Evolutionary conservation across 2,888 invertebrate species (phyloP).

Genomic region (Arctia plantaginis): DNA sequence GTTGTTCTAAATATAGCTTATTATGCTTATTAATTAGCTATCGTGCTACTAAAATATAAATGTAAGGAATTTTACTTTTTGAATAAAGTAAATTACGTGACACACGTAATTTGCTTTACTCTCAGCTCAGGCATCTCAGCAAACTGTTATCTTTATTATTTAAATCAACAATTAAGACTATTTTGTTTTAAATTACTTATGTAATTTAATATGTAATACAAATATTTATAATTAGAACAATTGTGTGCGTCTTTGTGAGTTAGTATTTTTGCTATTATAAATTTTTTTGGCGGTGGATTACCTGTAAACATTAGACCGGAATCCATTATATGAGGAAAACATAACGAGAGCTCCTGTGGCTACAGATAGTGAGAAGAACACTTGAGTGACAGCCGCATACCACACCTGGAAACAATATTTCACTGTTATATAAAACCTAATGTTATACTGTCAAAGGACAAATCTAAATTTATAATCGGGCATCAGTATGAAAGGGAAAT

Average conservation of each 20-base stretch:
- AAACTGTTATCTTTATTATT: too few relatives aligned
- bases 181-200: too few relatives aligned
- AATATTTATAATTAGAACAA: not conserved
- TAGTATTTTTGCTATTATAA: not conserved
- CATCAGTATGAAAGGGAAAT: not conserved
- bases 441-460: not conserved
- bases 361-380: slow-evolving; percentile 92
- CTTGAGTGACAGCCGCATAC: slow-evolving; percentile 93
- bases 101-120: too few relatives aligned
- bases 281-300: slow-evolving; percentile 58
- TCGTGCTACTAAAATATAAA: too few relatives aligned
- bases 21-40: too few relatives aligned
- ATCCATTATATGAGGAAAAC: slow-evolving; percentile 92
- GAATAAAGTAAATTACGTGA: too few relatives aligned
- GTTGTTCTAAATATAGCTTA: too few relatives aligned
- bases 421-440: not conserved
- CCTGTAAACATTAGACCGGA: slow-evolving; percentile 90
- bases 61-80: too few relatives aligned
- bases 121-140: too few relatives aligned
- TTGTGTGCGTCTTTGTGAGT: not conserved
- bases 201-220: too few relatives aligned
- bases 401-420: slow-evolving; percentile 81
- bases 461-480: not conserved
- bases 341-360: slow-evolving; percentile 91
- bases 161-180: too few relatives aligned